Percentiles rank a stretch among this genome's conserved stretches.
Conservation (phyloP, 2,797 vertebrate genomes). For the Allenopithecus nigroviridis region DNA sequence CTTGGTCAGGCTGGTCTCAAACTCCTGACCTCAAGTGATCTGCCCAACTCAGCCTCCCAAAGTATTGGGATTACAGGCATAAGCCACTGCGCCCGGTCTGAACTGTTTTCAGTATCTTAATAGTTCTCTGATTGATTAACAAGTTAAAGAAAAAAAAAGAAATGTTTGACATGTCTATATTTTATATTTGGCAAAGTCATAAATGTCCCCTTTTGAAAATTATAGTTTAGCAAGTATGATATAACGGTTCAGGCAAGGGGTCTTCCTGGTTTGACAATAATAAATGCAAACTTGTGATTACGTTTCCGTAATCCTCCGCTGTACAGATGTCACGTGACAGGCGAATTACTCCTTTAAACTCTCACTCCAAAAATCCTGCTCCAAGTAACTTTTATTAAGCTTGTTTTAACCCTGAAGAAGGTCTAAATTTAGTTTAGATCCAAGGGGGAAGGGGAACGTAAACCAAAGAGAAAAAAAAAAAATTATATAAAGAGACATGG, state of each 20-base stretch:
- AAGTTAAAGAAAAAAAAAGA: background rate
- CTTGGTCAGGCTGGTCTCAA: background rate
- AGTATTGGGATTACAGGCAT: background rate
- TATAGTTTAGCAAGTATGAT: background rate
- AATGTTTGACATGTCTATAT: background rate
- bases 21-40: background rate
- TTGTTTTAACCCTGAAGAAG: constrained; percentile 6
- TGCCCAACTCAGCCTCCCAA: background rate
- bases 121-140: background rate
- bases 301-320: background rate
- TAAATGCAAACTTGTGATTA: background rate
- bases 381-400: background rate
- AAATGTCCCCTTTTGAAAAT: background rate
- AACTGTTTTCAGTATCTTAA: background rate
- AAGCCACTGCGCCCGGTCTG: background rate
- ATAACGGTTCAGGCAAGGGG: background rate
- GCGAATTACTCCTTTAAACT: background rate
- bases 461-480: background rate
- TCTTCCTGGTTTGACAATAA: background rate
- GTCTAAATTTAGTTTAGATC: background rate
- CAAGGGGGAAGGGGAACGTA: too few relatives aligned
- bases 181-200: background rate
- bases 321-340: background rate
- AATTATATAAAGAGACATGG: background rate
- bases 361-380: background rate